A percentile compares a stretch with the other conserved stretches of the same genome.
phyloP scores from a whole-genome alignment of 2,797 vertebrate species.

The Prionace glauca region DNA sequence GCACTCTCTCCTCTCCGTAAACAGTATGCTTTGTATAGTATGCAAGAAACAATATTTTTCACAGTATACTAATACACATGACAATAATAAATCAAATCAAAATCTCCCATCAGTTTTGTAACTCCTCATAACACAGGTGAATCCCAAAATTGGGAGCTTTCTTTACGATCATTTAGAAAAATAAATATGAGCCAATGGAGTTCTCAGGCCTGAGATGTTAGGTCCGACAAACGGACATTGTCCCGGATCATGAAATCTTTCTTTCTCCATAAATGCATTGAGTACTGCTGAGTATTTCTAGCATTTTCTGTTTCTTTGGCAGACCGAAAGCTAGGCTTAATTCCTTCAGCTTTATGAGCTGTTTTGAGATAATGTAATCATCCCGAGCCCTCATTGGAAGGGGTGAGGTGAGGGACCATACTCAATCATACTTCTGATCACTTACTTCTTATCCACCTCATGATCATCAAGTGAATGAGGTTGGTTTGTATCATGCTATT shows the following conservation, averaged over 20 bases:
- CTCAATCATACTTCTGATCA: not conserved
- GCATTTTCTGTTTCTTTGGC: too few species aligned
- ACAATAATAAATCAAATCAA: too few species aligned
- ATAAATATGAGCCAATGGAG: not conserved
- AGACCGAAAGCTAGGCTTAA: not conserved
- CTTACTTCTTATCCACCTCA: not conserved
- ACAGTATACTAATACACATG: too few species aligned
- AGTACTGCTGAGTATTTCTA: too few species aligned
- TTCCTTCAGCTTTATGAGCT: not conserved
- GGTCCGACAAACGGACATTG: too few species aligned
- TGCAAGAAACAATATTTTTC: too few species aligned
- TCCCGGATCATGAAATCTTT: too few species aligned
- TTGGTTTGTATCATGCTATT: not conserved
- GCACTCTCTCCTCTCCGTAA: too few species aligned
- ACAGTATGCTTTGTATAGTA: too few species aligned
- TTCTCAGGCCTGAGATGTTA: not conserved
- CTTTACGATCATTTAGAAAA: not conserved
- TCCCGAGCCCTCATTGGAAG: not conserved
- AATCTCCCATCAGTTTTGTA: not conserved
- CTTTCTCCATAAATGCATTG: not conserved
- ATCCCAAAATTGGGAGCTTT: not conserved
- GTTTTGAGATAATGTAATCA: not conserved
- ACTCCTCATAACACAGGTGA: not conserved
- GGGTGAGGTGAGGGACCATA: not conserved
- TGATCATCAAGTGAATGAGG: not conserved